Evolutionary conservation across 2,797 vertebrate genomes (phyloP), one percentile per base, ranked within the genome.

Genomic region (Lepus townsendii): DNA sequence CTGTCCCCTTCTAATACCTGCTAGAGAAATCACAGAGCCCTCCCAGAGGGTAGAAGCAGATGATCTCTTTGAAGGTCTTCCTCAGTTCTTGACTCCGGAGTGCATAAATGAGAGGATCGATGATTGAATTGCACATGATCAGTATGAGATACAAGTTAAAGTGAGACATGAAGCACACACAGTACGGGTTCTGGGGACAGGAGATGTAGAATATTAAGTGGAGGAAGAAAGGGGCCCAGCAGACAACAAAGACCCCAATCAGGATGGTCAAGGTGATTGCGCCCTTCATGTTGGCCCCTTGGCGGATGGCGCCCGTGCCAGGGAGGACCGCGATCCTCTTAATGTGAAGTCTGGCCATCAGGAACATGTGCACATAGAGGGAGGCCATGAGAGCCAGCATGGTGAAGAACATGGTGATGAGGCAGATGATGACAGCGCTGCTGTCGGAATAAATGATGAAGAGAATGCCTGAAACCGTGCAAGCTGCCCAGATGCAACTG

Each of bases 101-200:
- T n/a, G 99, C 99, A 50, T 99, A 99, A 96, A 99, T 99, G 73
- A 99, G 98, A 26, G 99, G 99, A 97, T 99, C 99, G 0, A 99
- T 99, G 97, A 99, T 98, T 0, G 99, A 99, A 96, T 99, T 99
- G 93, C 99, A 99, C 99, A 99, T 99, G 97, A 99, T 99, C 82
- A 99, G 99, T 68, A 99, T 99, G 97, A 99, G 99, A 95, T 99
- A 99, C 97, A 99, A 98, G 98, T 99, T 99, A 96, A 99, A 99
- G 96, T 99, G 99, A 26, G 99, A 99, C 99, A 99, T 99, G 97
- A 99, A 99, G 91, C 99, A 99, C 75, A 99, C 98, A 95, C 99
- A 99, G 97, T 99, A 99, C 30, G 99, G 99, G 87, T 99, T 99
- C 86, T 99, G 98, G 54, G 99, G 99, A 88, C 99, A 99, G n/a